Percentiles rank a stretch among this genome's conserved stretches.
These are phyloP conservation scores for Pycnomerus fuliginosus DNA, from an alignment of 2,888 invertebrate genomes.

Conservation along the genomic window DNA sequence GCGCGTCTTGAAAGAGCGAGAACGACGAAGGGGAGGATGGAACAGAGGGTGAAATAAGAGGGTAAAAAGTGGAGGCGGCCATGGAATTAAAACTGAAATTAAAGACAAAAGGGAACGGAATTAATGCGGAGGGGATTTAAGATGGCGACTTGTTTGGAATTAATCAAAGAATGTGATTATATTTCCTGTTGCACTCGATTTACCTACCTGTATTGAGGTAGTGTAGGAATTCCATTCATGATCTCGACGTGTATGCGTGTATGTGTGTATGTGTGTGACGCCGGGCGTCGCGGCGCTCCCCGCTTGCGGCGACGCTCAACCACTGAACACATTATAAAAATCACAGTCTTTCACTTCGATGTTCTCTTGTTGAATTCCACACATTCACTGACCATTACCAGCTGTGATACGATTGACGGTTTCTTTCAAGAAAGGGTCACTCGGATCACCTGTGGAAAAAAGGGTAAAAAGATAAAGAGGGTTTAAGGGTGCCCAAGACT, in stretches of 20 bases:
- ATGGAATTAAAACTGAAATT: conserved; percentile 53
- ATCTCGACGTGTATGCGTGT: conserved; percentile 7
- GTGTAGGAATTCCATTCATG: conserved; percentile 27
- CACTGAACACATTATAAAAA: neutral
- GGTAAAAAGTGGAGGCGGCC: conserved; percentile 53
- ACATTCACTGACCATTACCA: conserved; percentile 35
- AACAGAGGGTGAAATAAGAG: conserved; percentile 51
- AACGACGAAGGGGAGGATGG: conserved; percentile 8
- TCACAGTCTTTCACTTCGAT: conserved; percentile 4
- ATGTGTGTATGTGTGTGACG: conserved; percentile 6
- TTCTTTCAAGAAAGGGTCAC: conserved; percentile 42
- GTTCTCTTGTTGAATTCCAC: conserved; percentile 19
- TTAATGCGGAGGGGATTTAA: conserved; percentile 47
- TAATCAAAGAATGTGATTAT: too few relatives aligned
- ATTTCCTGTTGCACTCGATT: too few relatives aligned
- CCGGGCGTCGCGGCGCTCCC: conserved; percentile 18
- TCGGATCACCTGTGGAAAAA: conserved; percentile 18
- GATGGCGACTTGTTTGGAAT: conserved; percentile 37
- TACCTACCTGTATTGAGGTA: too few relatives aligned
- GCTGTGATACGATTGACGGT: conserved; percentile 24
- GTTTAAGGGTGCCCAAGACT: conserved; percentile 35
- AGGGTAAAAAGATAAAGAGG: conserved; percentile 1
- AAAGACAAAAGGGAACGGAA: conserved; percentile 54
- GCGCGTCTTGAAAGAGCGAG: conserved; percentile 2
- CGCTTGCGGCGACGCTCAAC: conserved; percentile 22